Evolutionary conservation across 2,797 vertebrate genomes (phyloP), one percentile per base, ranked within the genome.

Genomic region (Spheniscus humboldti): DNA sequence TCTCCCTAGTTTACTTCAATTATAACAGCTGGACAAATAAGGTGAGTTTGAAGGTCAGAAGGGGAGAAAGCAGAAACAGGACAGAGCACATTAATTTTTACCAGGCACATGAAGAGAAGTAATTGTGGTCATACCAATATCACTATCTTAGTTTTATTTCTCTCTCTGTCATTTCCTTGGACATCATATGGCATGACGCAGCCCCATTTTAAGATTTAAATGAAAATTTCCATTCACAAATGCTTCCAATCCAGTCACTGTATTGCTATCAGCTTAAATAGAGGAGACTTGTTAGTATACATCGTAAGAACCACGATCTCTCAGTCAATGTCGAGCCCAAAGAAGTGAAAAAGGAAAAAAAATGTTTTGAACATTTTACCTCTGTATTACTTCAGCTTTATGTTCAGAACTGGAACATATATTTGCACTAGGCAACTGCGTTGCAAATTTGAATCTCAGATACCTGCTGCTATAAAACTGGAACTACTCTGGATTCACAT

Each of bases 141-240:
- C 15, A 52, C 30, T 22, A 35, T 9, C 41, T 78, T 55, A 72
- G 18, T 59, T 94, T 87, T 63, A 68, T 68, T 73, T 74, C 33
- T 66, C 50, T 68, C 31, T 55, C 30, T 39, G 17, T 52, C n/a
- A 79, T 83, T 85, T 87, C 43, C 83, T 84, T 90, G 60, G 24
- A 88, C 30, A 68, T 57, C 37, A 56, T 37, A 75, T 22, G 14
- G 35, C 75, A 66, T 69, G 64, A 83, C 7, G 27, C 30, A 93
- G 55, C 19, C 23, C 27, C 73, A 74, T 91, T 94, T 94, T 94
- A 82, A 88, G 73, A 91, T 82, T 90, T 90, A 96, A 92, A 96
- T 72, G 10, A 93, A 87, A 86, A 94, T 82, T 95, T 93, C 35
- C 56, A 86, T 83, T 95, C 72, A 76, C 41, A 14, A 95, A 95